Base-by-base conservation (phyloP, 2,888 invertebrate species). In the Pyrocoelia pectoralis region DNA sequence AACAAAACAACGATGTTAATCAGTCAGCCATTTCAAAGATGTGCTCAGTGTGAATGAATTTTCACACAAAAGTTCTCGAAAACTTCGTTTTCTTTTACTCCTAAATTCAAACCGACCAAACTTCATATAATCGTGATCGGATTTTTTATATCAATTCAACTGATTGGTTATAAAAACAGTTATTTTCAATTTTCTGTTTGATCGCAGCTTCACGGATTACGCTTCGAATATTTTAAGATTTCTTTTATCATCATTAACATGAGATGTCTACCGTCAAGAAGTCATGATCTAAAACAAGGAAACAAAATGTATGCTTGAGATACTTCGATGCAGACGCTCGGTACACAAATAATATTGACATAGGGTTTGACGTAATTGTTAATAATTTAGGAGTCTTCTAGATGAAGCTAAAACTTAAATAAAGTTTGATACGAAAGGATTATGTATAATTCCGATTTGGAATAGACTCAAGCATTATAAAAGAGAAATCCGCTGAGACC, bases 1-100 rank as follows among this genome's bases (percentile, higher is more conserved):
- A 73, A 73, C 72, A 72, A 70, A 77, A 76, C 76, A 74, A 74
- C 74, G 75, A 72, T 73, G 72, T 73, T 75, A 72, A 75, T 75
- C 76, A 75, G 75, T 76, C 76, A 74, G 71, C 75, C 74, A 71
- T 75, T 73, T 72, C 74, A 61, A 69, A 71, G 72, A 73, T 73
- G 69, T 72, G 72, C 71, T 72, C 71, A 68, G 69, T 69, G 68
- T 66, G 71, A 68, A 66, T 65, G 51, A 56, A 57, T 50, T 66
- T 61, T 60, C 51, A 54, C 48, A 38, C 51, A 46, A 56, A 49
- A 65, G 68, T 69, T 65, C 65, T 57, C 38, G 63, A 67, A 48
- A 56, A 61, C 56, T 50, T 65, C 24, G 4, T 65, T 64, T 28
- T 54, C 33, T 57, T 13, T 41, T 54, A 29, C 15, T 60, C 38